Percentiles rank a stretch among this genome's conserved stretches.
These are phyloP conservation scores for Dermochelys coriacea DNA, from an alignment of 2,797 vertebrate species.

Conservation along the genomic window DNA sequence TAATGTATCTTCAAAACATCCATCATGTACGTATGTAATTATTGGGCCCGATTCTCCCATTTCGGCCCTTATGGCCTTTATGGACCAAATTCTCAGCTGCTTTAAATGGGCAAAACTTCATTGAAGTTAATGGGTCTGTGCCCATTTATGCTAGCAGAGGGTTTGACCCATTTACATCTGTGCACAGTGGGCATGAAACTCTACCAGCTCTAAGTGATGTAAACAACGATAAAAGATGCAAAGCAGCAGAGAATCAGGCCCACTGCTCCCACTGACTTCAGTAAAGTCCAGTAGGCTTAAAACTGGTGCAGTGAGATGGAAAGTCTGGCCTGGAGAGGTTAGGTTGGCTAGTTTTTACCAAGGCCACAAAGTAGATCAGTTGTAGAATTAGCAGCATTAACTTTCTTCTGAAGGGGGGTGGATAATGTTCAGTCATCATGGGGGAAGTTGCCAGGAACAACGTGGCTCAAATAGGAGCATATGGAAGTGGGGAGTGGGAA, in stretches of 20 bases:
- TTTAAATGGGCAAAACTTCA: neutral
- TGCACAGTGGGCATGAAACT: neutral
- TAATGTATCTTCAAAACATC: neutral
- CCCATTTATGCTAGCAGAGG: neutral
- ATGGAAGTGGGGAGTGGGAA: neutral
- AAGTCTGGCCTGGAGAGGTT: neutral
- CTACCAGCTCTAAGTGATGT: neutral
- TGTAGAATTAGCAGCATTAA: neutral
- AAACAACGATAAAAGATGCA: neutral
- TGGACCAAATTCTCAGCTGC: neutral
- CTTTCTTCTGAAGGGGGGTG: neutral
- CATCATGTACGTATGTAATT: neutral
- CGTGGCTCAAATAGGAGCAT: neutral
- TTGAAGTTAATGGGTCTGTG: neutral
- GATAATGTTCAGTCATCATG: neutral
- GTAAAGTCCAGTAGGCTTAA: neutral
- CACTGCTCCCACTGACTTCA: neutral
- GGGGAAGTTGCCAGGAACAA: neutral
- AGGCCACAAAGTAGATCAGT: rapidly evolving
- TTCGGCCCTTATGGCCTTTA: no score
- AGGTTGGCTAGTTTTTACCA: neutral
- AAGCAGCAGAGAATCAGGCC: neutral
- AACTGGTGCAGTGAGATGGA: neutral
- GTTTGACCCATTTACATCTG: neutral
- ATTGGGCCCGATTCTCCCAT: neutral